A percentile compares a stretch with the other conserved stretches of the same genome.
Evolutionary conservation across 2,888 invertebrate genomes (phyloP).

Genomic region (Ochropleura plecta): DNA sequence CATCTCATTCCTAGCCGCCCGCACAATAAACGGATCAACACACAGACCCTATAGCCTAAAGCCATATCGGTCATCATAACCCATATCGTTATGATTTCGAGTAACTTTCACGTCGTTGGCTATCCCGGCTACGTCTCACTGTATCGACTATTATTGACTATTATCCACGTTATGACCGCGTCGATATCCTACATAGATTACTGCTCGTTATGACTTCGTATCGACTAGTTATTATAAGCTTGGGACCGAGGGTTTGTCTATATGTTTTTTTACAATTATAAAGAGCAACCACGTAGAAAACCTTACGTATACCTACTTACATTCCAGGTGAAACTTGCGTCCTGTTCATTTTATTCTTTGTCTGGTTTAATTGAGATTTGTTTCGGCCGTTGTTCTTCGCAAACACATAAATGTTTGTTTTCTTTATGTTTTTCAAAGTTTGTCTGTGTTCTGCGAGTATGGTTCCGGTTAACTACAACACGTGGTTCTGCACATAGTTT

Average conservation of each 20-base stretch:
- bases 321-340: neutral
- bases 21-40: conserved; percentile 11
- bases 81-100: conserved; percentile 20
- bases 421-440: neutral
- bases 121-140: conserved; percentile 10
- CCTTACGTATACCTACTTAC: too few relatives aligned
- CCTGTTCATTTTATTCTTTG: neutral
- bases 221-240: conserved; percentile 14
- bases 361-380: neutral
- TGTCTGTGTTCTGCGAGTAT: neutral
- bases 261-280: neutral
- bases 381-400: neutral
- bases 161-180: conserved; percentile 26
- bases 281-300: too few relatives aligned
- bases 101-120: conserved; percentile 8
- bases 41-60: neutral
- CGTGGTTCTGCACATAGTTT: neutral
- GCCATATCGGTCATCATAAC: conserved; percentile 1
- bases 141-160: conserved; percentile 30
- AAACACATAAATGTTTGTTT: neutral
- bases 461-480: too few relatives aligned
- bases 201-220: conserved; percentile 37
- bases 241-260: neutral
- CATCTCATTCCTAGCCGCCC: neutral
- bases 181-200: conserved; percentile 51